Evolutionary conservation across 30 jellyfish, hydroid and myxozoan species (phyloP).

Genomic region (Hydra vulgaris): DNA sequence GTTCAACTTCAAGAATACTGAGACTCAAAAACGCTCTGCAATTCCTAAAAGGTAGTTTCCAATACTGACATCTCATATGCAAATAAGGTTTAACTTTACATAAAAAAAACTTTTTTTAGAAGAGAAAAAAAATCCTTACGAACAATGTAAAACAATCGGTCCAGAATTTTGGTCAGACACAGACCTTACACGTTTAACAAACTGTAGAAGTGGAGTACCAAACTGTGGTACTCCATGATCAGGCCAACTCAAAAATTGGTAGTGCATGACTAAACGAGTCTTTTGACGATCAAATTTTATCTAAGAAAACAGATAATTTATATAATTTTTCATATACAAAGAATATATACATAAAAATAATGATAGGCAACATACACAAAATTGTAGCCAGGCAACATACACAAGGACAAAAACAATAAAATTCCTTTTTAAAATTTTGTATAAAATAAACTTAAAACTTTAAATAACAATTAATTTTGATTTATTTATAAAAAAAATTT

Average conservation of each 20-base stretch:
- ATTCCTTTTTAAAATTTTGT: too few relatives aligned
- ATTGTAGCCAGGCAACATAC: background rate
- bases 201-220: conserved; percentile 71
- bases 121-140: conserved; percentile 22
- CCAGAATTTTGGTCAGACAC: conserved; percentile 37
- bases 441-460: too few relatives aligned
- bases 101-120: too few relatives aligned
- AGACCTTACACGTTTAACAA: conserved; percentile 51
- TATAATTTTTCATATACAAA: too few relatives aligned
- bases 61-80: too few relatives aligned
- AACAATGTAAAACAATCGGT: conserved; percentile 80
- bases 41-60: too few relatives aligned
- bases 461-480: too few relatives aligned
- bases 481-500: too few relatives aligned
- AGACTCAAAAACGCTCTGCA: too few relatives aligned
- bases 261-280: conserved; percentile 69
- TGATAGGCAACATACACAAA: too few relatives aligned
- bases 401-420: background rate
- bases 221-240: conserved; percentile 95
- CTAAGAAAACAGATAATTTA: conserved; percentile 13
- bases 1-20: too few relatives aligned
- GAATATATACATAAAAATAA: background rate
- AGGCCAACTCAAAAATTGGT: conserved; percentile 90
- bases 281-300: conserved; percentile 34
- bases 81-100: too few relatives aligned